Conservation (phyloP, 2,113 vertebrate species). For the Todiramphus chloris region DNA sequence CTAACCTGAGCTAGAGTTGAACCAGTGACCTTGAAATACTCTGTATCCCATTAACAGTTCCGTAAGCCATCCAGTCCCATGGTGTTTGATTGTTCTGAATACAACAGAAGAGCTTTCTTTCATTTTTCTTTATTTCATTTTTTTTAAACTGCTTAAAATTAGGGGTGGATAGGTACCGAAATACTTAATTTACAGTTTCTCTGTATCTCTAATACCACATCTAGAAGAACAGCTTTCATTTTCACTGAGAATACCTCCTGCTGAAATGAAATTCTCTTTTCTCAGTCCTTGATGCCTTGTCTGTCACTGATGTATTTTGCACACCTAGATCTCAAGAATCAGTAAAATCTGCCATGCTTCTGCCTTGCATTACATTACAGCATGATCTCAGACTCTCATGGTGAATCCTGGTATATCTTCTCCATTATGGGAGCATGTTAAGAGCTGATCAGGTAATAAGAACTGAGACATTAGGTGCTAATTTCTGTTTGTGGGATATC, state of each 20-base stretch:
- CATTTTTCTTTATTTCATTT: conserved; percentile 5
- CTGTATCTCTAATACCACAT: not conserved
- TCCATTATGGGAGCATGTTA: not conserved
- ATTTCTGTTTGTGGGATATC: not conserved
- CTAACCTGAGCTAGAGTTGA: not conserved
- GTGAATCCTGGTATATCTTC: not conserved
- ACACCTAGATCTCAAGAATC: not conserved
- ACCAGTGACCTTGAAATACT: conserved; percentile 20
- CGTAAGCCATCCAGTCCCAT: not conserved
- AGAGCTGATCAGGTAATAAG: not conserved
- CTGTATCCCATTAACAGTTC: conserved; percentile 45
- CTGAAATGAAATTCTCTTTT: conserved; percentile 49
- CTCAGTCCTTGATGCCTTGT: conserved; percentile 11
- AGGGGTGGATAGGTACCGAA: conserved; percentile 5
- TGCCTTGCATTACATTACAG: not conserved
- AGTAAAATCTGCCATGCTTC: not conserved
- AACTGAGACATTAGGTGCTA: not conserved
- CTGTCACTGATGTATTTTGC: conserved; percentile 40
- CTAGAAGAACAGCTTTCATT: conserved; percentile 40
- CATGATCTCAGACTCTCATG: not conserved
- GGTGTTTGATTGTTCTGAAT: conserved; percentile 9
- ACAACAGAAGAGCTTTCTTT: conserved; percentile 1
- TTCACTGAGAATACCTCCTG: conserved; percentile 29
- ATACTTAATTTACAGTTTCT: conserved; percentile 48
- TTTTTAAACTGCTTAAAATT: conserved; percentile 7